Evolutionary conservation across 1,140 invertebrate genomes (phyloP).

Genomic region (Leptonema lineaticorne): DNA sequence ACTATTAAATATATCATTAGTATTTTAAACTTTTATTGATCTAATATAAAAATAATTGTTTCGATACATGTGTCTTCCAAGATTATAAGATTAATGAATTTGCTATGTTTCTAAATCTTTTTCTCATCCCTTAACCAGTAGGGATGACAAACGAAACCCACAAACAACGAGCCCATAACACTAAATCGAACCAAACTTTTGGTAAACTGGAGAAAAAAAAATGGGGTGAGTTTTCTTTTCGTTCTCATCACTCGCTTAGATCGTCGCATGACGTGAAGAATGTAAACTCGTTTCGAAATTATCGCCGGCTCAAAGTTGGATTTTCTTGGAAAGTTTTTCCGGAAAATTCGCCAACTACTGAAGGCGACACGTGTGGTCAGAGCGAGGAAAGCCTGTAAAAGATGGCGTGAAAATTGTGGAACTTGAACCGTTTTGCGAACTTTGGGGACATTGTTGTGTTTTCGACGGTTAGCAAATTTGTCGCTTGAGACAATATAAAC

Average conservation of each 20-base stretch:
- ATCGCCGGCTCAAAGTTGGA: not conserved
- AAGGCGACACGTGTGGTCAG: constrained; percentile 24
- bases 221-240: too few species aligned
- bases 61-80: too few species aligned
- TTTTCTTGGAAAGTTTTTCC: constrained; percentile 11
- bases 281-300: constrained; percentile 9
- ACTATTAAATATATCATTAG: too few species aligned
- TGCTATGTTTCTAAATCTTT: not conserved
- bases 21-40: too few species aligned
- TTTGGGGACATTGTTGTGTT: constrained; percentile 5
- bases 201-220: too few species aligned
- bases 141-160: not conserved
- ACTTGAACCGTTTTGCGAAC: constrained; percentile 7
- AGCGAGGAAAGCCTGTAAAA: not conserved
- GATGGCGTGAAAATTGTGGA: constrained; percentile 28
- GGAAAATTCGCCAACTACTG: constrained; percentile 16
- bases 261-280: too few species aligned
- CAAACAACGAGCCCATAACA: too few species aligned
- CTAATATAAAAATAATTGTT: too few species aligned
- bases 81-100: too few species aligned
- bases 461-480: constrained; percentile 10
- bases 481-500: not conserved
- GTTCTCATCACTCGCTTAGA: too few species aligned
- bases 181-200: too few species aligned
- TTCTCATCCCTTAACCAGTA: not conserved